Evolutionary conservation across 2,113 vertebrate genomes (phyloP).

Genomic region (Platichthys flesus): DNA sequence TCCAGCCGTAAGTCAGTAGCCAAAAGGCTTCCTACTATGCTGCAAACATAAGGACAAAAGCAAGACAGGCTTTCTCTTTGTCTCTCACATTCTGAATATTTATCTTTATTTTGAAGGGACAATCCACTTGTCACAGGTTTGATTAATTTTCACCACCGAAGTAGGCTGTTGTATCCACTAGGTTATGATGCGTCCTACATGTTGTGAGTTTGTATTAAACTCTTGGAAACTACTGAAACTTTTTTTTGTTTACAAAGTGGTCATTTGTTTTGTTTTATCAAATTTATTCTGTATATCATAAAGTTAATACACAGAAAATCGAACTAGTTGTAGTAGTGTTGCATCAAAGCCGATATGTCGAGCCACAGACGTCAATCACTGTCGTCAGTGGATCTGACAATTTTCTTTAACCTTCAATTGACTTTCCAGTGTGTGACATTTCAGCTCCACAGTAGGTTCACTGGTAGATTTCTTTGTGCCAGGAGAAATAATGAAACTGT

Average conservation of each 20-base stretch:
- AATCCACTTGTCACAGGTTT: neutral
- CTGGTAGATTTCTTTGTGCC: neutral
- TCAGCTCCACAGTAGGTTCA: neutral
- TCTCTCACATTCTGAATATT: neutral
- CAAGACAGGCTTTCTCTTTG: neutral
- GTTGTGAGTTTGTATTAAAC: neutral
- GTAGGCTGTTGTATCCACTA: neutral
- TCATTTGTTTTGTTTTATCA: neutral
- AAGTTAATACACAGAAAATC: neutral
- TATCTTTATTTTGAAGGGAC: neutral
- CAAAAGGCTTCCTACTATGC: neutral
- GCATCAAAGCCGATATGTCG: neutral
- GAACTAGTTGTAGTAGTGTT: neutral
- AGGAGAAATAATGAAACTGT: neutral
- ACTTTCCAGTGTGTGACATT: neutral
- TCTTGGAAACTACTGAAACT: no score
- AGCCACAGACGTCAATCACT: neutral
- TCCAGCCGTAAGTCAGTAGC: slow-evolving; percentile 15
- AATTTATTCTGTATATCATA: neutral
- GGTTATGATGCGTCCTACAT: neutral
- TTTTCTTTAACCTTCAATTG: neutral
- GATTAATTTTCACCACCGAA: neutral
- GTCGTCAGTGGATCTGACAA: neutral
- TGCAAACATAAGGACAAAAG: slow-evolving; percentile 12
- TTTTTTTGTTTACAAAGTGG: neutral